Conservation (phyloP, 1,140 invertebrate genomes). For the Drosophila nannoptera region DNA sequence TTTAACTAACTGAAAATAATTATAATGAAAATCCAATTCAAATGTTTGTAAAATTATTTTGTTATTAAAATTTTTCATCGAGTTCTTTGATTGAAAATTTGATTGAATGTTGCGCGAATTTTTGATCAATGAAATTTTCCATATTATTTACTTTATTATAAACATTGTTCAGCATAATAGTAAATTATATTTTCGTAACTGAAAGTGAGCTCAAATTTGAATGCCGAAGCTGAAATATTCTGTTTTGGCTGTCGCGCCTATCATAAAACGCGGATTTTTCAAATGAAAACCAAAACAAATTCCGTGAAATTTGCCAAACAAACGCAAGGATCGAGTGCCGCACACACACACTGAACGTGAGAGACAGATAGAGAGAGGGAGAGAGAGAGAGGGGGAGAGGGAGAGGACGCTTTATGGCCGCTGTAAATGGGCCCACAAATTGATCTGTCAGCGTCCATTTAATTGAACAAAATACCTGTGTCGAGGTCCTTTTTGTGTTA, state of each 20-base stretch:
- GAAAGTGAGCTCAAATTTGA: not conserved
- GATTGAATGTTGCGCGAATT: no score
- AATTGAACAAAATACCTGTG: conserved; percentile 30
- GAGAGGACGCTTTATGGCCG: conserved; percentile 17
- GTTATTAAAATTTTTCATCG: not conserved
- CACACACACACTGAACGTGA: conserved; percentile 24
- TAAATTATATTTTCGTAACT: no score
- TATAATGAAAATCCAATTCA: not conserved
- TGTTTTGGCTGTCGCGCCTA: conserved; percentile 55
- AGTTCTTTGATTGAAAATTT: no score
- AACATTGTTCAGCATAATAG: no score
- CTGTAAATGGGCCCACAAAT: conserved; percentile 53
- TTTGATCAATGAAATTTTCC: no score
- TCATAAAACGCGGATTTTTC: conserved; percentile 61
- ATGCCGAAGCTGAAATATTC: not conserved
- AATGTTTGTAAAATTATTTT: not conserved
- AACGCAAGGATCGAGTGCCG: conserved; percentile 34
- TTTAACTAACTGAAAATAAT: no score
- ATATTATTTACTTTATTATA: no score
- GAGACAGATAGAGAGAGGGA: not conserved
- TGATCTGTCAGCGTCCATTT: conserved; percentile 71
- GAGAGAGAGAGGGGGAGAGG: no score
- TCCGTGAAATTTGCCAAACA: conserved; percentile 48
- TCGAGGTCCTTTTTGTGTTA: conserved; percentile 43
- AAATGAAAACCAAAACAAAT: conserved; percentile 40